phyloP scores from a whole-genome alignment of 2,797 vertebrate genomes.

The Acipenser transmontanus region DNA sequence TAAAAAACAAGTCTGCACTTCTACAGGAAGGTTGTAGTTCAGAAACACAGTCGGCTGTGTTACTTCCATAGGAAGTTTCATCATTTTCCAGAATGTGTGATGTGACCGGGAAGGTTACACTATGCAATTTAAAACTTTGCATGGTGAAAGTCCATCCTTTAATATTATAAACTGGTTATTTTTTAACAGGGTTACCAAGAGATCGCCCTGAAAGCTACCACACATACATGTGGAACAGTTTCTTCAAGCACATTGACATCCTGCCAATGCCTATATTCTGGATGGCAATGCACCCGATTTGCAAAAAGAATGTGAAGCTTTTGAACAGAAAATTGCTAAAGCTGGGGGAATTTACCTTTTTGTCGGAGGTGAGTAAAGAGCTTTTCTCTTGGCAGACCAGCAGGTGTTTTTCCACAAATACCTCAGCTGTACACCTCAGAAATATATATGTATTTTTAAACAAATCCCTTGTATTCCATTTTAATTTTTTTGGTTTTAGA shows the following conservation, averaged over 20 bases:
- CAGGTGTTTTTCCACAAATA: too few relatives aligned
- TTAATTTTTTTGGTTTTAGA: too few relatives aligned
- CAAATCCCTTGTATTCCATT: too few relatives aligned
- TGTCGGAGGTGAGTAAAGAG: conserved; percentile 71
- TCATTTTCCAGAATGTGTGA: background rate
- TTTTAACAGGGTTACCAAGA: conserved; percentile 73
- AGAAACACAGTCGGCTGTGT: background rate
- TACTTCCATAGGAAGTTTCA: background rate
- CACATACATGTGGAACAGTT: conserved; percentile 98
- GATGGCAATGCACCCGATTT: conserved; percentile 80
- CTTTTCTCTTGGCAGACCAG: too few relatives aligned
- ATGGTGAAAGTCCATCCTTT: too few relatives aligned
- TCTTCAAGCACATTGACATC: conserved; percentile 91
- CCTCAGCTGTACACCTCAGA: too few relatives aligned
- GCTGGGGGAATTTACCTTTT: conserved; percentile 92
- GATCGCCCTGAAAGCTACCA: conserved; percentile 93
- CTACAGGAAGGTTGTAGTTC: background rate
- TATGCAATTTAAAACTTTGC: too few relatives aligned
- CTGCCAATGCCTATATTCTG: conserved; percentile 84
- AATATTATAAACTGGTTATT: too few relatives aligned
- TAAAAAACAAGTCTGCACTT: background rate
- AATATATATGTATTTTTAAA: too few relatives aligned
- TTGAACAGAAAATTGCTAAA: conserved; percentile 83
- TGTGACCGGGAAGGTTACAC: too few relatives aligned
- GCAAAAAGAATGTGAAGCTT: conserved; percentile 73